Base-by-base conservation (phyloP, 1,140 invertebrate species). In the Medauroidea extradentata region DNA sequence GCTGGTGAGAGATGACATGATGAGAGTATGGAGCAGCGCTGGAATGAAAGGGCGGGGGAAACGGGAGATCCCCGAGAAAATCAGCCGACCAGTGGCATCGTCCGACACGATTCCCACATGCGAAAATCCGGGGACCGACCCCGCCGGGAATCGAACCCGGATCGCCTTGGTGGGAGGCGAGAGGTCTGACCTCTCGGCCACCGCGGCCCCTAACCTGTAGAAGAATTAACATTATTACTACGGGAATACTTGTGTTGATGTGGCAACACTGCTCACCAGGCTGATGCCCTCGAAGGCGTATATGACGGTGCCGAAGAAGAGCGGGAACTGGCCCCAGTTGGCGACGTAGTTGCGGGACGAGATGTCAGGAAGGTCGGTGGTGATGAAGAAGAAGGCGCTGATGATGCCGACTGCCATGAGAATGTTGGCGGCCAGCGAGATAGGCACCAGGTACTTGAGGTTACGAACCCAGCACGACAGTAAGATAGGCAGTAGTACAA, bases 211-310 rank as follows among this genome's bases (percentile, higher is more conserved):
- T n/a, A n/a, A n/a, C n/a, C n/a, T n/a, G n/a, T n/a, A n/a, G n/a
- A n/a, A n/a, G n/a, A n/a, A n/a, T n/a, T n/a, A n/a, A n/a, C n/a
- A n/a, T n/a, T n/a, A n/a, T n/a, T n/a, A n/a, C n/a, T n/a, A n/a
- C 4, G 80, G 79, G 8, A 82, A 63, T 34, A 81, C 74, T 76
- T 79, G 52, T 16, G 9, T 5, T 41, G 14, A 18, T 0, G 16
- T 11, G 11, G 11, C 4, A 34, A 34, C 11, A 34, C 11, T 11
- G 4, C 29, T 34, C 68, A 91, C 88, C 77, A 90, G 73, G 42
- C 85, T 87, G 55, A 90, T 90, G 57, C 88, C 89, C 72, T 90
- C 89, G 64, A 90, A 91, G 27, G 88, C 86, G 66, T 87, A 91
- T 53, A 91, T 83, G 29, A 87, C 85, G 5, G 87, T 90, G 44